These are phyloP conservation scores for Leptinotarsa juncta DNA, from an alignment of 2,888 invertebrate species.

Conservation along the genomic window DNA sequence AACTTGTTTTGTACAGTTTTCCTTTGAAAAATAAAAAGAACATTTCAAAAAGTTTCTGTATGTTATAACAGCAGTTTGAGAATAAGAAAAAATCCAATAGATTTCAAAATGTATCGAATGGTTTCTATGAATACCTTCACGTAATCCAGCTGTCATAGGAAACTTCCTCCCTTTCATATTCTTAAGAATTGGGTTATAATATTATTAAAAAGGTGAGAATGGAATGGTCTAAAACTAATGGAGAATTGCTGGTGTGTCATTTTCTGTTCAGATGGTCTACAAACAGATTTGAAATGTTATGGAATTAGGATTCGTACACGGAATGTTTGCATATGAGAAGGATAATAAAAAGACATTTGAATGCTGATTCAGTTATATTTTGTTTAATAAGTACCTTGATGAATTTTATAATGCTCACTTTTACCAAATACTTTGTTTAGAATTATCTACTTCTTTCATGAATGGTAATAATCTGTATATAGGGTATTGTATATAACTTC, in stretches of 20 bases:
- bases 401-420: slow-evolving; percentile 15
- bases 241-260: slow-evolving; percentile 7
- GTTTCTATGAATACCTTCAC: not conserved
- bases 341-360: slow-evolving; percentile 16
- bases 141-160: not conserved
- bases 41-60: too few species aligned
- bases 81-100: too few species aligned
- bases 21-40: too few species aligned
- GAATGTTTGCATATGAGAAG: not conserved
- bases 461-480: not conserved
- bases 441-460: slow-evolving; percentile 2
- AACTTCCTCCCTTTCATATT: not conserved
- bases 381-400: slow-evolving; percentile 15
- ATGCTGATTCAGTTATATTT: not conserved
- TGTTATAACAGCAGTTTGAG: too few species aligned
- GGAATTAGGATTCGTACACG: not conserved
- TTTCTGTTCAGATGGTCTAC: not conserved
- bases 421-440: slow-evolving; percentile 4
- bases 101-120: too few species aligned
- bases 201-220: not conserved
- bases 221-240: not conserved
- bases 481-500: not conserved
- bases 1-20: too few species aligned
- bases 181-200: not conserved
- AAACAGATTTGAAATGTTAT: not conserved